Conservation (phyloP, 2,113 vertebrate genomes). For the Otolemur garnettii region DNA sequence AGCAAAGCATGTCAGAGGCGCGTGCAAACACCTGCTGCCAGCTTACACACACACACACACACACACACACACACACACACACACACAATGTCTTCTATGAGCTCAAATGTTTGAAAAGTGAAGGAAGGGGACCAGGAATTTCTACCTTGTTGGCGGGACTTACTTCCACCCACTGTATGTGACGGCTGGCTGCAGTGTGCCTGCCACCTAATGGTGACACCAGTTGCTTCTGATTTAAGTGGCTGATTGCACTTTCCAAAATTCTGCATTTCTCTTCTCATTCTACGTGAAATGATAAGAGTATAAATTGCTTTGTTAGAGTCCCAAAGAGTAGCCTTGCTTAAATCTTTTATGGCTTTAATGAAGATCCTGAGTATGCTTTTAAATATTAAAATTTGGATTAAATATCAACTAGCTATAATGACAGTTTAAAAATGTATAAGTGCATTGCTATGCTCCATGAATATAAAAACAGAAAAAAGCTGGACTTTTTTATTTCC, state of each 20-base stretch:
- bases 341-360: conserved; percentile 17
- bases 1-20: neutral
- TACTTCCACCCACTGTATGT: neutral
- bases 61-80: too few relatives aligned
- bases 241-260: neutral
- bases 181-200: conserved; percentile 20
- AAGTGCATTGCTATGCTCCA: neutral
- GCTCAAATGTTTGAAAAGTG: neutral
- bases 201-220: conserved; percentile 73
- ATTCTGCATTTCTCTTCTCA: neutral
- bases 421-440: neutral
- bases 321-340: conserved; percentile 4
- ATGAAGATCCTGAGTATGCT: conserved; percentile 45
- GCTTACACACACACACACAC: neutral
- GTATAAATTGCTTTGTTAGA: neutral
- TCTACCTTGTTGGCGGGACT: neutral
- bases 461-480: neutral
- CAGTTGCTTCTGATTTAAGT: conserved; percentile 28
- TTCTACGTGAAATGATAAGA: neutral
- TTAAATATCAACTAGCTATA: conserved; percentile 17
- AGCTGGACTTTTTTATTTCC: neutral
- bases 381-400: conserved; percentile 62
- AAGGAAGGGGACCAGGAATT: neutral
- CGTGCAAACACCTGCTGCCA: neutral
- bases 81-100: neutral